These are phyloP conservation scores for Acrobasis suavella DNA, from an alignment of 2,888 invertebrate genomes.

Conservation along the genomic window DNA sequence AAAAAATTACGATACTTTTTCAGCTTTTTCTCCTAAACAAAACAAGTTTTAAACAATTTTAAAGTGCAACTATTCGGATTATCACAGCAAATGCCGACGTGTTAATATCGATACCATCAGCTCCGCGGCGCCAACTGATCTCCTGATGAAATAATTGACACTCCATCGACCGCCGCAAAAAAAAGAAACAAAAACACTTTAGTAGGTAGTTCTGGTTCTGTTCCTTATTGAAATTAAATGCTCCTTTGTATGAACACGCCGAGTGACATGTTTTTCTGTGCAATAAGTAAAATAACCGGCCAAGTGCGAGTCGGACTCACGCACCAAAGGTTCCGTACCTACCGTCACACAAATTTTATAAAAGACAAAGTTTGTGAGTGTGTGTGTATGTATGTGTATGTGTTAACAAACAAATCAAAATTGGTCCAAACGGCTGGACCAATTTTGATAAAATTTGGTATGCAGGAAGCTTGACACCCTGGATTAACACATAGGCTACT, in stretches of 20 bases:
- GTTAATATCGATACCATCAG: slow-evolving; percentile 14
- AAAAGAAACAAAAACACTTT: slow-evolving; percentile 50
- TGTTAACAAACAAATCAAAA: too few relatives aligned
- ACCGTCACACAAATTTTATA: too few relatives aligned
- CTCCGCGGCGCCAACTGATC: slow-evolving; percentile 49
- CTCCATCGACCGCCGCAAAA: slow-evolving; percentile 48
- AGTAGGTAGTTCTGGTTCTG: slow-evolving; percentile 40
- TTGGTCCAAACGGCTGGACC: too few relatives aligned
- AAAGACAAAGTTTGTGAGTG: too few relatives aligned
- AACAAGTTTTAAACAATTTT: neutral
- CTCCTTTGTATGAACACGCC: slow-evolving; percentile 17
- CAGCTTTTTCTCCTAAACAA: neutral
- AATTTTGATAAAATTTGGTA: too few relatives aligned
- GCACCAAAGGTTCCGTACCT: too few relatives aligned
- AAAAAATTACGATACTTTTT: neutral
- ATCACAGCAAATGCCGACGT: slow-evolving; percentile 23
- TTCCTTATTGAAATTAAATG: slow-evolving; percentile 35
- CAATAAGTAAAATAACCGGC: slow-evolving; percentile 39
- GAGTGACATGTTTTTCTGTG: slow-evolving; percentile 48
- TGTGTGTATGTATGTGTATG: too few relatives aligned
- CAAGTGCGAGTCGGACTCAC: too few relatives aligned
- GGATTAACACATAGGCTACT: too few relatives aligned
- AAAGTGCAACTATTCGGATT: slow-evolving; percentile 20
- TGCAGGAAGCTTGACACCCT: too few relatives aligned
- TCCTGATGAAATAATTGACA: slow-evolving; percentile 74